Base-by-base conservation (phyloP, 2,888 invertebrate species). In the Lissonota sp. region DNA sequence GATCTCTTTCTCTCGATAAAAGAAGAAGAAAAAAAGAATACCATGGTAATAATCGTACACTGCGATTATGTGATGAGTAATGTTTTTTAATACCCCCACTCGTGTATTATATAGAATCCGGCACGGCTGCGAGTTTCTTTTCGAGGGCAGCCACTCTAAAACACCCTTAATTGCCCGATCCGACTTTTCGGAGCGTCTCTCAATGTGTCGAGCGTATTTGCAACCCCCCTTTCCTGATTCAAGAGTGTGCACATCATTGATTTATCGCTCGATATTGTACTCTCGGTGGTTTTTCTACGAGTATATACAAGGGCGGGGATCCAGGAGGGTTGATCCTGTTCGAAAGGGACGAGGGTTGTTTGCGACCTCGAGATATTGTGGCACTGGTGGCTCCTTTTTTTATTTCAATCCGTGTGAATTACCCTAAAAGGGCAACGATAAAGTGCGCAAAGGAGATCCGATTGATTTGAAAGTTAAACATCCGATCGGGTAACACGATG, bases 1-100 rank as follows among this genome's bases (percentile, higher is more conserved):
- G 46, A 77, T 57, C 44, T 55, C 39, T 14, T 37, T 49, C 46
- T 63, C 46, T 67, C 60, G 39, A 69, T 82, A 80, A 80, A 71
- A 55, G 40, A 84, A 75, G 78, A 51, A 70, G 58, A 67, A 74
- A 76, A 76, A 71, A 79, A 72, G 75, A 74, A 83, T 64, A 67
- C 53, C 40, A 51, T 40, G 66, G 57, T 58, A 75, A 37, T 49
- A 83, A 37, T 49, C 79, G 75, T 81, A 79, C 79, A 60, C 78
- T 66, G 87, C 90, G 91, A 92, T 92, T 92, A 92, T 92, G 82
- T 92, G 92, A 92, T 92, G 92, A 92, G 92, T 92, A 92, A 92
- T 92, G 92, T 91, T 92, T 92, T 92, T 91, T 92, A 92, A 92
- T 92, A 91, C 67, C 63, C 63, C 69, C 74, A 58, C 63, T 74